phyloP scores from a whole-genome alignment of 2,888 invertebrate genomes.

The Vesta saturnalis region DNA sequence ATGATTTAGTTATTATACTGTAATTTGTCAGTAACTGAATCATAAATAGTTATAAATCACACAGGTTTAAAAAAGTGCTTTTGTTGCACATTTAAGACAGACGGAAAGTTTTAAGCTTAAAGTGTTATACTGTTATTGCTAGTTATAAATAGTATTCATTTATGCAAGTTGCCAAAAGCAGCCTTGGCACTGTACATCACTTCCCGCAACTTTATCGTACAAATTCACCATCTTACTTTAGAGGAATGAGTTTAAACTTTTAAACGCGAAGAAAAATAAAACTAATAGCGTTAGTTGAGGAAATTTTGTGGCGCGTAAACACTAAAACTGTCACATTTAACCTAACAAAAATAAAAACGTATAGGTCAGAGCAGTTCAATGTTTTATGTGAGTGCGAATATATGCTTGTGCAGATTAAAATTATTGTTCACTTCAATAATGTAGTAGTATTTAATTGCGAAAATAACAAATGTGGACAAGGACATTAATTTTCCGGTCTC shows the following conservation, averaged over 20 bases:
- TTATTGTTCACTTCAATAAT: slow-evolving; percentile 19
- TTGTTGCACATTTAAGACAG: too few species aligned
- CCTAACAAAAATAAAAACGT: background rate
- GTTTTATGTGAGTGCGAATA: background rate
- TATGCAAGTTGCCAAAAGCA: too few species aligned
- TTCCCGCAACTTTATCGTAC: background rate
- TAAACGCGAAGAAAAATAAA: background rate
- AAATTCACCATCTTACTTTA: too few species aligned
- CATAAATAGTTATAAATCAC: too few species aligned
- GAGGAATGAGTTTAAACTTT: background rate
- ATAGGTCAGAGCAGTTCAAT: background rate
- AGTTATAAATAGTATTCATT: too few species aligned
- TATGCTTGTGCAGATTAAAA: background rate
- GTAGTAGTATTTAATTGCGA: slow-evolving; percentile 26
- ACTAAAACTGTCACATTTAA: background rate
- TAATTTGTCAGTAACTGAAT: too few species aligned
- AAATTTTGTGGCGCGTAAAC: slow-evolving; percentile 1
- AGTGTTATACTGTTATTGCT: too few species aligned
- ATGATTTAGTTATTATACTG: too few species aligned
- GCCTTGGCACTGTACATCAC: background rate
- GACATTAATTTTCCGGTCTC: slow-evolving; percentile 37
- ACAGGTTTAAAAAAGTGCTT: too few species aligned
- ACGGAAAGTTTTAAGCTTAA: too few species aligned
- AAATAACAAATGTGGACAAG: slow-evolving; percentile 32
- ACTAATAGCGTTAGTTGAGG: background rate